These are phyloP conservation scores for Hesperophylax magnus DNA, from an alignment of 1,140 invertebrate genomes.

Conservation along the genomic window DNA sequence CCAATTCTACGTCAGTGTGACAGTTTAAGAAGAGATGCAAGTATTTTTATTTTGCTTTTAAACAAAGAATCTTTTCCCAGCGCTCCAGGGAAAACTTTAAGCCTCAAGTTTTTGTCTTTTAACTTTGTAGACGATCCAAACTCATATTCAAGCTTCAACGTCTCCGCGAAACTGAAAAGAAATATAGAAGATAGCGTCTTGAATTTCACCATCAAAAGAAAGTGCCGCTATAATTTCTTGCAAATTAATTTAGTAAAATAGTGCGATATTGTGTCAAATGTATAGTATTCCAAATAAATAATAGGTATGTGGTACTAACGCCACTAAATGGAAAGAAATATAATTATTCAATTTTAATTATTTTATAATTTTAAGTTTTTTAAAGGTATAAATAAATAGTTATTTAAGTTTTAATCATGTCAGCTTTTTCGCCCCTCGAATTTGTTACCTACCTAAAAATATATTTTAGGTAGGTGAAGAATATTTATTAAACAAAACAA, in stretches of 20 bases:
- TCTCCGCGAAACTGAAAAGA: constrained; percentile 4
- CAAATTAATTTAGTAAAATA: not conserved
- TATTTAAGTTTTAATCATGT: too few species aligned
- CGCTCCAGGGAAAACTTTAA: constrained; percentile 36
- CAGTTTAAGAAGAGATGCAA: constrained; percentile 46
- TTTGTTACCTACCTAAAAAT: too few species aligned
- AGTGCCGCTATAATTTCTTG: constrained; percentile 1
- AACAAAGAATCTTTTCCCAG: constrained; percentile 33
- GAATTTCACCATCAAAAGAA: constrained; percentile 20
- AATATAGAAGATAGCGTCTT: constrained; percentile 14
- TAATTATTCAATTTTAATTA: too few species aligned
- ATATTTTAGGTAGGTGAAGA: too few species aligned
- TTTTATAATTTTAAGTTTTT: too few species aligned
- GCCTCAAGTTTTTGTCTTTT: constrained; percentile 26
- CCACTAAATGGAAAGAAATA: too few species aligned
- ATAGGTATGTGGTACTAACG: too few species aligned
- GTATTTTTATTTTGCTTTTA: constrained; percentile 45
- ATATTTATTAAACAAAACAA: too few species aligned
- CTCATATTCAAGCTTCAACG: constrained; percentile 25
- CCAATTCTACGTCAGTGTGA: constrained; percentile 13
- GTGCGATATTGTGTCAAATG: not conserved
- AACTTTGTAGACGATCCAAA: constrained; percentile 48
- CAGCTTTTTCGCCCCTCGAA: too few species aligned
- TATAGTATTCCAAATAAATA: too few species aligned
- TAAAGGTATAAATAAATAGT: too few species aligned